Conservation (phyloP, 1,140 invertebrate species). For the Heliconius eleuchia region DNA sequence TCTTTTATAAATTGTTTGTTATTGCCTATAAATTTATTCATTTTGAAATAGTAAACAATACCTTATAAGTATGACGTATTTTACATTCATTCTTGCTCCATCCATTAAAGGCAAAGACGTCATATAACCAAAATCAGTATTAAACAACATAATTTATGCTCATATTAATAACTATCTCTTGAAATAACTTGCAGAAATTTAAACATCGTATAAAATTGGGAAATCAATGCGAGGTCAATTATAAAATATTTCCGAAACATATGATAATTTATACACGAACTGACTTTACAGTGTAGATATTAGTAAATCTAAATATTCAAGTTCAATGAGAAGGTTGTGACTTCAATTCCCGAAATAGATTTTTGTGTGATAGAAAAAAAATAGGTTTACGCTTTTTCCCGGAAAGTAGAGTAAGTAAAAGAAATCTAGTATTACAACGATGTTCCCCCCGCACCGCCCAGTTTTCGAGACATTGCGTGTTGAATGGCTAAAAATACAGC, state of each 20-base stretch:
- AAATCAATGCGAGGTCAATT: neutral
- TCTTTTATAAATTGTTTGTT: too few species aligned
- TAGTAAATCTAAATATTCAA: neutral
- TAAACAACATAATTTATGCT: neutral
- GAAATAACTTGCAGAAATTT: neutral
- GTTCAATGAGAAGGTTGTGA: neutral
- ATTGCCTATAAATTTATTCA: too few species aligned
- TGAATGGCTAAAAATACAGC: too few species aligned
- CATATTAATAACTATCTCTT: neutral
- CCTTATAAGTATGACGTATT: neutral
- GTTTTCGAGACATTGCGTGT: too few species aligned
- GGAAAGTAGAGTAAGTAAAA: too few species aligned
- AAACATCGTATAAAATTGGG: neutral
- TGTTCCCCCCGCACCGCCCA: too few species aligned
- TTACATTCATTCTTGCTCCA: neutral
- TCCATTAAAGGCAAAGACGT: neutral
- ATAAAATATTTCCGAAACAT: neutral
- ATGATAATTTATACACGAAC: neutral
- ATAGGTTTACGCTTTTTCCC: neutral
- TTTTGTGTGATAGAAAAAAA: neutral
- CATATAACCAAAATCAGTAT: neutral
- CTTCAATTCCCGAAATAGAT: neutral
- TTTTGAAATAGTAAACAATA: too few species aligned
- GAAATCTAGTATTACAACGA: too few species aligned
- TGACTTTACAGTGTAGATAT: neutral